Base-by-base conservation (phyloP, 1,140 invertebrate species). In the Halesus radiatus region DNA sequence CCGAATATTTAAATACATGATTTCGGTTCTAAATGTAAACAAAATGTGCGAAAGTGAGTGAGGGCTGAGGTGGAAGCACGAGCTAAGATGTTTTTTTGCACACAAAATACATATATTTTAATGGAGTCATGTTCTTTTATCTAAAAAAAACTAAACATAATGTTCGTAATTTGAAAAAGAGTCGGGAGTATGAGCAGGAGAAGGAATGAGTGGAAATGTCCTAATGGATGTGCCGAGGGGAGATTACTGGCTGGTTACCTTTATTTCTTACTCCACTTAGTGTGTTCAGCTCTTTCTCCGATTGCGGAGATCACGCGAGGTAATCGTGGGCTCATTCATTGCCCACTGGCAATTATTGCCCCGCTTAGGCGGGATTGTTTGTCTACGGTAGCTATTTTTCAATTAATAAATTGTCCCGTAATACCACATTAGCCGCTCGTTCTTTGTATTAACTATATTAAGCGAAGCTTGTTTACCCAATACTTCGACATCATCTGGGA, bases 251-350 rank as follows among this genome's bases (percentile, higher is more conserved):
- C 37, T 45, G 37, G 62, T 66, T 26, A 32, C 26, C 29, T 66
- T 66, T 66, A 29, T 16, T 66, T 26, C 22, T 66, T 66, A 32
- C 29, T 66, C 62, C 62, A 66, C 22, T 66, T 66, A 29, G 62
- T 29, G 22, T 45, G 37, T 45, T 45, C 7, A 37, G 32, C 8
- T 45, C 37, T 7, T 13, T 66, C 23, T 8, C 29, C 10, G 22
- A 66, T 66, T 66, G 62, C 62, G 16, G 22, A 66, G 62, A 66
- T 66, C 62, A 66, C 62, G 62, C 22, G 62, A 66, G 62, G 62
- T 66, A 66, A 32, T 66, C 62, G 23, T n/a, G 23, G 3, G 62
- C 29, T 66, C 23, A 66, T 26, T 66, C 62, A 66, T 66, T 26
- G 62, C 62, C 62, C 23, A 66, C 62, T 16, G 15, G 62, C 26